Evolutionary conservation across 2,797 vertebrate genomes (phyloP), one percentile per base, ranked within the genome.

Genomic region (Pogonophryne albipinna): DNA sequence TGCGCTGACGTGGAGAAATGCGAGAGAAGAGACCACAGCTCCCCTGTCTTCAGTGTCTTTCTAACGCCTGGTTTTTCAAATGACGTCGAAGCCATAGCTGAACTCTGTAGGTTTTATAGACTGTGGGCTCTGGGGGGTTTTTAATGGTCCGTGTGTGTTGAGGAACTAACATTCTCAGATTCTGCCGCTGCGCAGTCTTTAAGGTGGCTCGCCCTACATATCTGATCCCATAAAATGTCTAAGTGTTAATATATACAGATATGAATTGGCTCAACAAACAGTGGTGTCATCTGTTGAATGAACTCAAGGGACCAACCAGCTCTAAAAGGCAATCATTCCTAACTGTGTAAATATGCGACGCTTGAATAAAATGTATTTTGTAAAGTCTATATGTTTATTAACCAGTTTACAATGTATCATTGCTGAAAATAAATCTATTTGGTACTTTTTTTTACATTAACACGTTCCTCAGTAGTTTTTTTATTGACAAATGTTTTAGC

Each of bases 341-440:
- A 79, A 77, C 10, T 53, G 42, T 27, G 59, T 74, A 73, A 74
- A 71, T 51, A 80, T 67, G 41, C 70, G 57, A 85, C 69, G 68
- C 57, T 87, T 84, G 63, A 88, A 84, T 73, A 74, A 76, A 71
- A 80, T 91, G 78, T 86, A 83, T 91, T 91, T 88, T 90, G 74
- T 85, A 82, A 87, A 76, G 70, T 84, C 55, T 76, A 42, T 76
- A 64, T 88, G 89, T 91, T 84, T 90, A 84, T 86, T 85, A 86
- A 89, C 82, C 59, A 0, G 84, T 93, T 93, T 93, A 90, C 86
- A 91, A 65, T 80, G 83, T 79, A 71, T 90, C 78, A 83, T 73
- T 86, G 80, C 66, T 87, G 69, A 80, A 87, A 89, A 89, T 80
- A 89, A 90, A 88, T 83, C 51, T 80, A 64, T 89, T 90, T 90